These are phyloP conservation scores for Gasterosteus nipponicus DNA, from an alignment of 2,113 vertebrate species.

Conservation along the genomic window DNA sequence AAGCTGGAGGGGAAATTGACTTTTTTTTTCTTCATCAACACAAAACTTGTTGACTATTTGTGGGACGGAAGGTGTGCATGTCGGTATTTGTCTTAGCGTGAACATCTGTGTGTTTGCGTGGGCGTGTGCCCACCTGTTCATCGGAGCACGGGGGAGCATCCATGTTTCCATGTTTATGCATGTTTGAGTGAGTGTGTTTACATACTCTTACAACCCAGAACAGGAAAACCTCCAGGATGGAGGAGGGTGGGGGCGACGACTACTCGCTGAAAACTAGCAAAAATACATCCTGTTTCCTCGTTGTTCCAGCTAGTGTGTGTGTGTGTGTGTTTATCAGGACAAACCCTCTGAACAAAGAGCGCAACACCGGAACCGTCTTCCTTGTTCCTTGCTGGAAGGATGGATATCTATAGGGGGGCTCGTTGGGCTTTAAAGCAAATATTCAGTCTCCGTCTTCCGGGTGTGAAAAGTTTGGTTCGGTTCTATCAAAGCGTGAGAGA, in stretches of 20 bases:
- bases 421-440: not conserved
- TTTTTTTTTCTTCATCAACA: constrained; percentile 14
- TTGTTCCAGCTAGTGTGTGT: constrained; percentile 14
- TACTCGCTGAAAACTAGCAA: constrained; percentile 25
- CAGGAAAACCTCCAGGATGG: constrained; percentile 43
- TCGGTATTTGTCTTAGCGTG: constrained; percentile 23
- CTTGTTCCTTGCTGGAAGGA: constrained; percentile 20
- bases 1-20: constrained; percentile 48
- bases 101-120: constrained; percentile 35
- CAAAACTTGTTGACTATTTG: constrained; percentile 61
- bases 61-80: constrained; percentile 48
- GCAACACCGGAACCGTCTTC: not conserved
- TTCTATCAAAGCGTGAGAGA: too few species aligned
- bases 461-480: not conserved
- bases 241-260: not conserved
- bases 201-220: constrained; percentile 14
- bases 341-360: constrained; percentile 48
- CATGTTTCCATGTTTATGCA: constrained; percentile 10
- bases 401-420: not conserved
- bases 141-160: not conserved
- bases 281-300: constrained; percentile 62
- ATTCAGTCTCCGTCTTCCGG: not conserved
- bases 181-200: constrained; percentile 23
- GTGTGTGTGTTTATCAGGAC: constrained; percentile 21
- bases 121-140: constrained; percentile 28